Evolutionary conservation across 2,113 vertebrate genomes (phyloP), one percentile per base, ranked within the genome.

Genomic region (Cyphomyrus discorhynchus): DNA sequence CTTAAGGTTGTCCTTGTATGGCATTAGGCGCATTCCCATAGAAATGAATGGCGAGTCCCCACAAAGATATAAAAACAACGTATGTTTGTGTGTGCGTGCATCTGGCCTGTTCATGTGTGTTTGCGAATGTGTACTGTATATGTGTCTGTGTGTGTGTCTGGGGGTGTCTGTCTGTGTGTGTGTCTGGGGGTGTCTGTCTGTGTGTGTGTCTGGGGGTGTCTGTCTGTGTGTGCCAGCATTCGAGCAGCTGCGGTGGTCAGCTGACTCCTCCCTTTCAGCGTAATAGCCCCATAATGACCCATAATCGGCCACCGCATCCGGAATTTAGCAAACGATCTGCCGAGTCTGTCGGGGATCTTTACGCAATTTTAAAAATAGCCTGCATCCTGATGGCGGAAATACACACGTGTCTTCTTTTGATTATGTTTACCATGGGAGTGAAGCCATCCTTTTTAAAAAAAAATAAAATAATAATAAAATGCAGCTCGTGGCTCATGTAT

Each of bases 251-350:
- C 35, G 35, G n/a, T 10, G 45, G n/a, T 80, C 70, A 46, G 42
- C 47, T 89, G 35, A 83, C 88, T 88, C 88, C 52, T 58, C 50
- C 50, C 52, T 6, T 83, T 42, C 35, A 83, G 77, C 35, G 3
- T 89, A 84, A 89, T 83, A 35, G 39, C 77, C 50, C 74, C 35
- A 83, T 89, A 89, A 84, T 89, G 77, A 83, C 77, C 50, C 24
- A 49, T 52, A 89, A 89, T 89, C 15, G 24, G 42, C 87, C 56
- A 42, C 66, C n/a, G 46, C 49, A 89, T 56, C 88, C 35, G 52
- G 35, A 45, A 62, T 66, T 45, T 35, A 58, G 53, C 19, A 39
- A 62, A 62, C 49, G 10, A 11, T 86, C 52, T n/a, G 9, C 50
- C 8, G 31, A 42, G 50, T 19, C 86, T 9, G 15, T 10, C 5